phyloP scores from a whole-genome alignment of 2,888 invertebrate species.

The Blomia tropicalis region DNA sequence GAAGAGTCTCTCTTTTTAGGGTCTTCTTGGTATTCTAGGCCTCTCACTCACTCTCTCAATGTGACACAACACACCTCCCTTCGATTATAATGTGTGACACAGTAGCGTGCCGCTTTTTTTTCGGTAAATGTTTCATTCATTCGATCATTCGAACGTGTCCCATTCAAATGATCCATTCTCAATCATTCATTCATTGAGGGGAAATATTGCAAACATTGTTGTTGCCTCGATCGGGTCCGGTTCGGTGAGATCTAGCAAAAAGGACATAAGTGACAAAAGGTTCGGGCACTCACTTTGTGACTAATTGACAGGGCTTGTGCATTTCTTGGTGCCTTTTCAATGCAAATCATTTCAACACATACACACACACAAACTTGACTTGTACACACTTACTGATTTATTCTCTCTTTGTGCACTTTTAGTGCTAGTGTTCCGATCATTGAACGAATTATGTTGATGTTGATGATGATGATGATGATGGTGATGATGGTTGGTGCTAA shows the following conservation, averaged over 20 bases:
- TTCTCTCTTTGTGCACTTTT: not conserved
- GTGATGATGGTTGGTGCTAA: not conserved
- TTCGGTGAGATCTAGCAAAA: not conserved
- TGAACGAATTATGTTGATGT: too few species aligned
- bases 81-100: too few species aligned
- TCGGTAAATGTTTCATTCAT: not conserved
- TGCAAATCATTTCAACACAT: not conserved
- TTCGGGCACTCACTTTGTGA: not conserved
- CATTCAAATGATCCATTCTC: not conserved
- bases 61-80: too few species aligned
- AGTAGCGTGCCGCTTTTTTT: too few species aligned
- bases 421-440: too few species aligned
- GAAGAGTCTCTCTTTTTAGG: too few species aligned
- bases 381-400: not conserved
- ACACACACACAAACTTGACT: not conserved
- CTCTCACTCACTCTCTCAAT: not conserved
- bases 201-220: not conserved
- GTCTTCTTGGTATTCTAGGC: not conserved
- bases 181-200: not conserved
- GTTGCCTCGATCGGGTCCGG: not conserved
- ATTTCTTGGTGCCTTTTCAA: not conserved
- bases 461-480: too few species aligned
- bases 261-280: not conserved
- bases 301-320: not conserved
- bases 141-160: conserved; percentile 3